phyloP scores from a whole-genome alignment of 1,140 invertebrate genomes.

The Linepithema humile region DNA sequence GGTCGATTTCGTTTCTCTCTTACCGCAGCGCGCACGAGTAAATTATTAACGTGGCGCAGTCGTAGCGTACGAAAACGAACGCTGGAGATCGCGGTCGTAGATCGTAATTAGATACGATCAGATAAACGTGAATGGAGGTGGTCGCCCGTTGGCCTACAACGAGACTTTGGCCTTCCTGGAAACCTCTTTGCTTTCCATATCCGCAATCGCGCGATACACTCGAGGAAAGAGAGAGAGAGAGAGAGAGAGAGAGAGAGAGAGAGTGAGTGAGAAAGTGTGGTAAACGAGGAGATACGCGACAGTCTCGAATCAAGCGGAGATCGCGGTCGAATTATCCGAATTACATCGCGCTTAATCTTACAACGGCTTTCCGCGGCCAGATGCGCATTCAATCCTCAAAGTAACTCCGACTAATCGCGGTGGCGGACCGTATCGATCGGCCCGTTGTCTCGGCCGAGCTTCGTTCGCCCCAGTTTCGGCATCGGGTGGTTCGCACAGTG shows the following conservation, averaged over 20 bases:
- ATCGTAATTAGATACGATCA: slow-evolving; percentile 62
- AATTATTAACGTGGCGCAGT: slow-evolving; percentile 48
- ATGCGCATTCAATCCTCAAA: slow-evolving; percentile 21
- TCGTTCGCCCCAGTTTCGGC: slow-evolving; percentile 30
- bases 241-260: not conserved
- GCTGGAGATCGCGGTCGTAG: not conserved
- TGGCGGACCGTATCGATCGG: slow-evolving; percentile 41
- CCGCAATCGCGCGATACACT: not conserved
- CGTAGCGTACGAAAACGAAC: slow-evolving; percentile 6
- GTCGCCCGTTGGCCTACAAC: slow-evolving; percentile 33
- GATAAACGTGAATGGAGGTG: slow-evolving; percentile 44
- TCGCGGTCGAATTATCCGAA: slow-evolving; percentile 44
- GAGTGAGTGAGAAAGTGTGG: too few species aligned
- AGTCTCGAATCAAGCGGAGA: slow-evolving; percentile 16
- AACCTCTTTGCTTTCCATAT: not conserved
- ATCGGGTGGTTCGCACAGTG: not conserved
- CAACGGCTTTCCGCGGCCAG: slow-evolving; percentile 19
- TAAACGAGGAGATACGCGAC: not conserved
- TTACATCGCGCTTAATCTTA: slow-evolving; percentile 57
- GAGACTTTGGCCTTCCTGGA: slow-evolving; percentile 43
- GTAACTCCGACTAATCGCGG: slow-evolving; percentile 57
- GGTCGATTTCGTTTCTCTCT: not conserved
- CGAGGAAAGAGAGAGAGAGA: not conserved
- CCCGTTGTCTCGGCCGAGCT: slow-evolving; percentile 32
- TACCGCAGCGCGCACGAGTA: not conserved